Evolutionary conservation across 2,113 vertebrate genomes (phyloP), one percentile per base, ranked within the genome.

Genomic region (Scartelaos histophorus): DNA sequence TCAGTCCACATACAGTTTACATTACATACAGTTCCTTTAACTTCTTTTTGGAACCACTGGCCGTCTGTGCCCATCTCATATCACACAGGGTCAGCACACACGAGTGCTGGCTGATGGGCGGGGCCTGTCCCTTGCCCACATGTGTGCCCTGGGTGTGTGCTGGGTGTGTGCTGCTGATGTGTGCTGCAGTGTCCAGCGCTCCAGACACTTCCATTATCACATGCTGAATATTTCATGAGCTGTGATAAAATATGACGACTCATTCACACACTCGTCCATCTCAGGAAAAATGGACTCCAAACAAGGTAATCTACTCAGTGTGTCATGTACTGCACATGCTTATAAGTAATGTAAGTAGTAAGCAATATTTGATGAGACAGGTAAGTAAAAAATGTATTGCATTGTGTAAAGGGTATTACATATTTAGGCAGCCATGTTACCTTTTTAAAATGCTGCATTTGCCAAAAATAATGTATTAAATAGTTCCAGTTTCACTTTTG

Each of bases 141-240:
- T 9, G 17, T 69, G 49, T 35, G 46, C 60, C 46, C 72, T n/a
- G n/a, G n/a, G 49, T 57, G 60, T 77, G 47, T 17, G 54, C 38
- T 21, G 69, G n/a, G 49, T 57, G 60, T 77, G 47, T 17, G 54
- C 38, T 21, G 69, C 68, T 68, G 38, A 9, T 35, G 54, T 47
- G 49, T n/a, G 74, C 25, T 38, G 54, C 53, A 53, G 47, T 76
- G 74, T 78, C 71, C 69, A 64, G 80, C 81, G 80, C 80, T 66
- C 74, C 71, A 67, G 82, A 64, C 62, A 73, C 81, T 69, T 86
- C 91, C 87, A 90, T 90, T 93, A 91, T 88, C 88, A 79, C 67
- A 78, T 11, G 24, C 71, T 93, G 80, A 92, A 93, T 93, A 90
- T 92, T 93, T 91, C 83, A 93, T 92, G 75, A 77, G 49, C 71